Evolutionary conservation across 2,113 vertebrate genomes (phyloP), one percentile per base, ranked within the genome.

Genomic region (Cichladusa arquata): DNA sequence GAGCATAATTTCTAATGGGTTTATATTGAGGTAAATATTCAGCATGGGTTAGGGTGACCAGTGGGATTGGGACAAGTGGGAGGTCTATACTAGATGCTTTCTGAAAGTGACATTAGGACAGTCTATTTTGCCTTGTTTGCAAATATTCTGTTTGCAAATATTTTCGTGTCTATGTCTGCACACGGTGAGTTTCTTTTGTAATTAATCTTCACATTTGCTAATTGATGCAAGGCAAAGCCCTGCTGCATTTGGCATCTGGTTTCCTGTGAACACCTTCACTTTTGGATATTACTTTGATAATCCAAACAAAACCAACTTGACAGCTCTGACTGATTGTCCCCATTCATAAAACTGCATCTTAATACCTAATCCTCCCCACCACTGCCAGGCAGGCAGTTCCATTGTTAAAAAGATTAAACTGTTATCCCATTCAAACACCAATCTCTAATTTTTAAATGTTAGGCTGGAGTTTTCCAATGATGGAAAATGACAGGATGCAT

Each of bases 391-490:
- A 62, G 72, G 74, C 67, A 47, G 74, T 9, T 50, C 57, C 54
- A 28, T 66, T 88, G 66, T 90, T 50, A 10, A 80, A 81, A 76
- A 91, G 88, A 80, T 92, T 88, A 82, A 96, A 90, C 51, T 77
- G 7, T 84, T 69, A 50, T 57, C 62, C 34, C 76, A 14, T 67
- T 38, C 65, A 86, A 90, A 85, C 19, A 86, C 44, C 34, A 84
- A 8, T 24, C 16, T 86, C 47, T 91, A 19, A 67, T 82, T 92
- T 88, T 78, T 28, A 74, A 79, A 77, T 24, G 42, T 78, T 69
- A n/a, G 42, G 38, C 34, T 60, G 26, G 67, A 92, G 18, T 66
- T 40, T 51, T 34, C 19, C 3, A 3, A 5, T 19, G 53, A 53
- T 22, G 50, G 65, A 53, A 82, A 48, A 42, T 38, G 28, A 15